Conservation (phyloP, 2,888 invertebrate species). For the Drosophila acutilabella region DNA sequence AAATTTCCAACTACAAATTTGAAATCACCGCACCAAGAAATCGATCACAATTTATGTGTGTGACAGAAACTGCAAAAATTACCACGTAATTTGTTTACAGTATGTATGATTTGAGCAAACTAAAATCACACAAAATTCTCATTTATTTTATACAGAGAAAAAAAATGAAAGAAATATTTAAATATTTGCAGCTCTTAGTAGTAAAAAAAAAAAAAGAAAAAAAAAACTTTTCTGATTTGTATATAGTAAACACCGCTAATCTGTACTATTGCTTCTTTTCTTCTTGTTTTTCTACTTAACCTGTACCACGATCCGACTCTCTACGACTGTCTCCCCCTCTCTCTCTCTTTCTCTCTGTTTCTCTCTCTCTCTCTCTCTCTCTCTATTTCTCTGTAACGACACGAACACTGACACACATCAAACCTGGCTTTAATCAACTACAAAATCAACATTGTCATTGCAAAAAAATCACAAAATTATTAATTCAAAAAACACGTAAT, state of each 20-base stretch:
- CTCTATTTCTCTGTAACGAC: constrained; percentile 36
- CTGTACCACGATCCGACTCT: constrained; percentile 66
- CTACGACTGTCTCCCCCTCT: constrained; percentile 64
- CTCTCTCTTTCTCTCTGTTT: constrained; percentile 47
- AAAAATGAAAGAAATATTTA: constrained; percentile 24
- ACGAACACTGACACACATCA: constrained; percentile 41
- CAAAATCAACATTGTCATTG: constrained; percentile 41
- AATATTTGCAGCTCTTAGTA: constrained; percentile 57
- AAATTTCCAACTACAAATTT: constrained; percentile 1
- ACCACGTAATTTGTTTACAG: constrained; percentile 14
- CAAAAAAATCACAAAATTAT: constrained; percentile 29
- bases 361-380: constrained; percentile 57
- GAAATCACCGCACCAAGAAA: constrained; percentile 32
- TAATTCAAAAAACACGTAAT: neutral
- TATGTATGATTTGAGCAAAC: constrained; percentile 23
- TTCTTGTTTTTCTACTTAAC: constrained; percentile 77
- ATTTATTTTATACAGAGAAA: constrained; percentile 10
- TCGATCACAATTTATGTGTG: constrained; percentile 6
- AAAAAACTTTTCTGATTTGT: constrained; percentile 53
- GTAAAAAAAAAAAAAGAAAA: constrained; percentile 42
- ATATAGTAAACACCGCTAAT: constrained; percentile 77
- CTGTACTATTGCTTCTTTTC: constrained; percentile 79
- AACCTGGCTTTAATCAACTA: constrained; percentile 55
- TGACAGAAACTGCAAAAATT: constrained; percentile 1
- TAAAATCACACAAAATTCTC: constrained; percentile 12